Evolutionary conservation across 2,797 vertebrate genomes (phyloP).

Genomic region (Peromyscus nudipes): DNA sequence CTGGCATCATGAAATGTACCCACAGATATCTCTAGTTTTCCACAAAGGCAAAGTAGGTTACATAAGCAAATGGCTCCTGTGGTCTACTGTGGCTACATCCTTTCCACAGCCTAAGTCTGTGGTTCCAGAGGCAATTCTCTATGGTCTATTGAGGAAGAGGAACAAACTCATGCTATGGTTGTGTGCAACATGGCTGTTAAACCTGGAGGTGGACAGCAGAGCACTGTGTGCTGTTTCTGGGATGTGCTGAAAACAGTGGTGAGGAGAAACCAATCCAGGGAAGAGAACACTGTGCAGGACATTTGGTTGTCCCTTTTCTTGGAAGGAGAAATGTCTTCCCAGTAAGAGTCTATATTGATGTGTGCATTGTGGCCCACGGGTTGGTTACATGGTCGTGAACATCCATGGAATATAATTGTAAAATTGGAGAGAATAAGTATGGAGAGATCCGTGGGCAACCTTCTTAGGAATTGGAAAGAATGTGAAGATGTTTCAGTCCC

Average conservation of each 20-base stretch:
- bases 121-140: neutral
- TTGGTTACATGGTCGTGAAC: neutral
- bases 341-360: neutral
- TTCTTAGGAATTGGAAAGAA: neutral
- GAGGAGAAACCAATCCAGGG: neutral
- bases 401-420: neutral
- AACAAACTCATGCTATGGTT: neutral
- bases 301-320: neutral
- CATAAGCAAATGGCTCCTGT: neutral
- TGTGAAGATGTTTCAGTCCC: neutral
- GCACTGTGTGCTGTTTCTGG: neutral
- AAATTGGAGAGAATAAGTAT: neutral
- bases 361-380: neutral
- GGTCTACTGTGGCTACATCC: too few species aligned
- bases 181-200: too few species aligned
- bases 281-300: neutral
- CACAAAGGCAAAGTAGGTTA: neutral
- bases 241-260: neutral
- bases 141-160: neutral
- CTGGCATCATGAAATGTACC: neutral
- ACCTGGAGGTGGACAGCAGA: neutral
- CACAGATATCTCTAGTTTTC: neutral
- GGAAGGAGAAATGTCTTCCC: neutral
- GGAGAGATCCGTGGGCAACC: neutral
- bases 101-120: neutral